A percentile compares a stretch with the other conserved stretches of the same genome.
Conservation (phyloP, 2,888 invertebrate species). For the Micropterix aruncella region DNA sequence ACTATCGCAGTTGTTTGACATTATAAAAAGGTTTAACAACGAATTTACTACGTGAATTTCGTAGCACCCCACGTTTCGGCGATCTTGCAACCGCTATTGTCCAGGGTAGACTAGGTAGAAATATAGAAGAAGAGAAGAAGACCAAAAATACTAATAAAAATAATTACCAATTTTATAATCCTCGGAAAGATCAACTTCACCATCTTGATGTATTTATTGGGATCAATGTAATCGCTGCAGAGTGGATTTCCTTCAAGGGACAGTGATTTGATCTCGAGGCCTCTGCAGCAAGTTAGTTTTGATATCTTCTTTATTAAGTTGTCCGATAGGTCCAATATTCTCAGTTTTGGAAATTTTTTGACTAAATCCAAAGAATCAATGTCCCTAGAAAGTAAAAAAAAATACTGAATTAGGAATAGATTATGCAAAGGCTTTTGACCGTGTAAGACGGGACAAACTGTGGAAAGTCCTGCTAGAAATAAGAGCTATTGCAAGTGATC, state of each 20-base stretch:
- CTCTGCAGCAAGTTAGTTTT: constrained; percentile 18
- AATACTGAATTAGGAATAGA: too few species aligned
- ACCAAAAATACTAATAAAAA: constrained; percentile 3
- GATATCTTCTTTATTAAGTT: constrained; percentile 18
- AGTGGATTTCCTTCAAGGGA: constrained; percentile 57
- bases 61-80: not conserved
- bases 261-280: constrained; percentile 33
- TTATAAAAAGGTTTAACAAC: too few species aligned
- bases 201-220: constrained; percentile 42
- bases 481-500: too few species aligned
- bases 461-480: too few species aligned
- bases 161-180: constrained; percentile 35
- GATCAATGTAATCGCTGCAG: constrained; percentile 45
- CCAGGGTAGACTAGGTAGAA: constrained; percentile 1
- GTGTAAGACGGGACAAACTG: too few species aligned
- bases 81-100: too few species aligned
- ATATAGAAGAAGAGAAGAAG: not conserved
- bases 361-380: not conserved
- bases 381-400: too few species aligned
- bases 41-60: too few species aligned
- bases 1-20: too few species aligned
- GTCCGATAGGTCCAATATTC: constrained; percentile 19
- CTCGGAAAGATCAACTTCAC: constrained; percentile 35
- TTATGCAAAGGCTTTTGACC: too few species aligned
- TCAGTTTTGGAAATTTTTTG: constrained; percentile 11